Conservation (phyloP, 2,113 vertebrate species). For the Xyliphius kryptos region DNA sequence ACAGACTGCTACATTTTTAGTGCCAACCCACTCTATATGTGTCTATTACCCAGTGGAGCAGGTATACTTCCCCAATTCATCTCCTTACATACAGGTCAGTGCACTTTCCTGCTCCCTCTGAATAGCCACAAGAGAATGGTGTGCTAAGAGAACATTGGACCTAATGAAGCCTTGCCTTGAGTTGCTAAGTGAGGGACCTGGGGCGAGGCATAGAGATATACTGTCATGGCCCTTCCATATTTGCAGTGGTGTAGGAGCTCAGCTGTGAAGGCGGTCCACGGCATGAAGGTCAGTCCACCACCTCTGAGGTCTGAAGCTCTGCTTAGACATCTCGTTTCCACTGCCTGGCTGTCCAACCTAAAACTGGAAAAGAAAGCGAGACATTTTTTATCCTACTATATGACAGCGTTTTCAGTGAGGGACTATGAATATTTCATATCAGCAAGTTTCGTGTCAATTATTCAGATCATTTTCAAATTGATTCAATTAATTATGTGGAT, state of each 20-base stretch:
- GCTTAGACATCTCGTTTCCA: constrained; percentile 9
- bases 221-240: constrained; percentile 21
- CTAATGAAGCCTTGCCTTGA: constrained; percentile 60
- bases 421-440: constrained; percentile 65
- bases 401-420: constrained; percentile 28
- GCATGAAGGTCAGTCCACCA: constrained; percentile 49
- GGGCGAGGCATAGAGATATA: constrained; percentile 48
- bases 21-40: background rate
- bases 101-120: constrained; percentile 39
- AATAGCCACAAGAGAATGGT: constrained; percentile 48
- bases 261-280: constrained; percentile 42
- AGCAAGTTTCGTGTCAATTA: constrained; percentile 59
- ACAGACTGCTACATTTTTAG: background rate
- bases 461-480: constrained; percentile 59
- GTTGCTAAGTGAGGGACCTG: constrained; percentile 54
- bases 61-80: constrained; percentile 9
- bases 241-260: constrained; percentile 37
- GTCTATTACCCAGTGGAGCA: background rate
- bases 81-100: constrained; percentile 54
- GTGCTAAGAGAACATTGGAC: constrained; percentile 47
- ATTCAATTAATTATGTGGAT: constrained; percentile 66
- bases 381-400: constrained; percentile 7
- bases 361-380: constrained; percentile 24
- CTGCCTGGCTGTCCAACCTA: constrained; percentile 10
- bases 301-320: constrained; percentile 18